phyloP scores from a whole-genome alignment of 2,797 vertebrate species.

The Kryptopterus vitreolus region DNA sequence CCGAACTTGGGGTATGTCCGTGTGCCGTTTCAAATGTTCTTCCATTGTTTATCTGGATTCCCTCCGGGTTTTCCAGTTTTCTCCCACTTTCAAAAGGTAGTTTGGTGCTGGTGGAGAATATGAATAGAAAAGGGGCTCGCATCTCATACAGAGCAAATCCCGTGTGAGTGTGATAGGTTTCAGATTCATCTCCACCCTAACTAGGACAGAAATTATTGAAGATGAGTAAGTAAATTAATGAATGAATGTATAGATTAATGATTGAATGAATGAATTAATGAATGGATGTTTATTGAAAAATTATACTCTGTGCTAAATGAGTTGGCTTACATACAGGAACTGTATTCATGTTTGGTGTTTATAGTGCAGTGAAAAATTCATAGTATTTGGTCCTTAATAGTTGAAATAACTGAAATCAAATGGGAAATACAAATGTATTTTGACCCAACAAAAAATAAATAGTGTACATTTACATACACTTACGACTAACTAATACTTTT shows the following conservation, averaged over 20 bases:
- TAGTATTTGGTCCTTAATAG: not conserved
- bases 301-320: not conserved
- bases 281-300: not conserved
- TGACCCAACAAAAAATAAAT: not conserved
- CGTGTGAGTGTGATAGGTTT: not conserved
- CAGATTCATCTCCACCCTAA: not conserved
- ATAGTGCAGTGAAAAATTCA: not conserved
- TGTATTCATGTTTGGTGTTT: not conserved
- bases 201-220: not conserved
- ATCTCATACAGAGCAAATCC: not conserved
- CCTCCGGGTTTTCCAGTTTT: not conserved
- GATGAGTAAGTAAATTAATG: not conserved
- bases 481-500: not conserved
- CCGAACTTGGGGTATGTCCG: not conserved
- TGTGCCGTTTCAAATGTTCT: not conserved
- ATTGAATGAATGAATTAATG: no score
- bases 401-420: not conserved
- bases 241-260: not conserved
- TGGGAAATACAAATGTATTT: not conserved
- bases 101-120: not conserved
- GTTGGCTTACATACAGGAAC: not conserved
- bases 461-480: no score
- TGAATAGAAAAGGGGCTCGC: not conserved
- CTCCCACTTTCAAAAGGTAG: not conserved
- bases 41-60: not conserved